Percentiles rank a stretch among this genome's conserved stretches.
These are phyloP conservation scores for Spilosoma lubricipeda DNA, from an alignment of 2,888 invertebrate genomes.

Conservation along the genomic window DNA sequence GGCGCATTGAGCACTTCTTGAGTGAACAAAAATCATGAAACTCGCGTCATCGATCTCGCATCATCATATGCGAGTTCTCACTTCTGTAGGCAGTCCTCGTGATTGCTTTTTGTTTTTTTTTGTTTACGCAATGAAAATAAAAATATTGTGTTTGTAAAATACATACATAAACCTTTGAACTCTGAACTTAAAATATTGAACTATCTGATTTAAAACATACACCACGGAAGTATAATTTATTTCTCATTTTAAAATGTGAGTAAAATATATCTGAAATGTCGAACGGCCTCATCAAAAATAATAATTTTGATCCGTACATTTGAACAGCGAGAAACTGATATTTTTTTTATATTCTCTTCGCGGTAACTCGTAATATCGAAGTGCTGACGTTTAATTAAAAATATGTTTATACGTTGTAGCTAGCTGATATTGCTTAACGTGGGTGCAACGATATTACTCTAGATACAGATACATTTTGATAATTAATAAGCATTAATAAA, in stretches of 20 bases:
- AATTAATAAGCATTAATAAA: no score
- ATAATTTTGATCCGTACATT: constrained; percentile 16
- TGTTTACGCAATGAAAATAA: no score
- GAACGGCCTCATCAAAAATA: not conserved
- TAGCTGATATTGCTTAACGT: not conserved
- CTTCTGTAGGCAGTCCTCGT: no score
- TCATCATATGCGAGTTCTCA: no score
- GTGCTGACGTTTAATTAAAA: constrained; percentile 45
- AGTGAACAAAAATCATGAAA: no score
- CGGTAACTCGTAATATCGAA: constrained; percentile 15
- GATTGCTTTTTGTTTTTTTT: no score
- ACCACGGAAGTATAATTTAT: not conserved
- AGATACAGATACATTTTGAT: not conserved
- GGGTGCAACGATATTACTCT: not conserved
- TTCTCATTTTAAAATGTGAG: not conserved
- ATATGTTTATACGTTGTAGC: constrained; percentile 16
- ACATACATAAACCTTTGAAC: no score
- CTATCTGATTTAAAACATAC: not conserved
- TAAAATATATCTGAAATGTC: not conserved
- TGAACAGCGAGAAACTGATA: constrained; percentile 5
- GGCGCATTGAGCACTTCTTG: no score
- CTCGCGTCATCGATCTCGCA: no score
- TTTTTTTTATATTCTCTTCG: constrained; percentile 14
- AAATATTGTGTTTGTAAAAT: no score
- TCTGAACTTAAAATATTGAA: no score